Evolutionary conservation across 2,113 vertebrate species (phyloP).

Genomic region (Erythrolamprus reginae): DNA sequence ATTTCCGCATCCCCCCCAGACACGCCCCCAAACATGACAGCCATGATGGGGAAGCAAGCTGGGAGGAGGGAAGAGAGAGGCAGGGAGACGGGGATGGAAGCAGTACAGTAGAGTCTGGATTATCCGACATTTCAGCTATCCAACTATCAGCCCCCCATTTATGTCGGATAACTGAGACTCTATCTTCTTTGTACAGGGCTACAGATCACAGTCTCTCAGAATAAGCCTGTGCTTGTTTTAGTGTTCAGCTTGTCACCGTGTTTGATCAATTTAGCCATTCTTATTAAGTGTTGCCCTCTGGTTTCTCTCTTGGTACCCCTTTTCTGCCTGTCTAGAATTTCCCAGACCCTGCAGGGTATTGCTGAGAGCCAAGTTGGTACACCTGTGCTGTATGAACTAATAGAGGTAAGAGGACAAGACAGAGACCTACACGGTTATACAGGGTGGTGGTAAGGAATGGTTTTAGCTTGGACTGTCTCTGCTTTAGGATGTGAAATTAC

Average conservation of each 20-base stretch:
- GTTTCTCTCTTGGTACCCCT: neutral
- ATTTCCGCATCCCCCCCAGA: no score
- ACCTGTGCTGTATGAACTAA: conserved; percentile 75
- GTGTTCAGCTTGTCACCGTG: neutral
- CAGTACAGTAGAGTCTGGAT: no score
- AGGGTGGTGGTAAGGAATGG: neutral
- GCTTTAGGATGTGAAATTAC: neutral
- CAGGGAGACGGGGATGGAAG: no score
- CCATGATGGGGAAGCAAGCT: no score
- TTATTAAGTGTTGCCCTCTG: neutral
- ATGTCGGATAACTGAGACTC: no score
- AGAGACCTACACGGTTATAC: neutral
- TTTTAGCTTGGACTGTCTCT: neutral
- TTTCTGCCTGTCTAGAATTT: conserved; percentile 63
- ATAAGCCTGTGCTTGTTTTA: neutral
- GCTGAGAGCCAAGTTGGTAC: conserved; percentile 65
- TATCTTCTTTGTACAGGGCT: neutral
- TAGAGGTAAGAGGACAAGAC: conserved; percentile 66
- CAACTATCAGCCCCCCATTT: no score
- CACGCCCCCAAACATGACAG: no score
- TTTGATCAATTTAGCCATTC: neutral
- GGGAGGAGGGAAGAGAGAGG: no score
- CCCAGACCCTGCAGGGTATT: conserved; percentile 59
- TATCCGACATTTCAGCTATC: no score
- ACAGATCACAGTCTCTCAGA: neutral